phyloP scores from a whole-genome alignment of 2,888 invertebrate genomes.

The Drosophila prolongata region DNA sequence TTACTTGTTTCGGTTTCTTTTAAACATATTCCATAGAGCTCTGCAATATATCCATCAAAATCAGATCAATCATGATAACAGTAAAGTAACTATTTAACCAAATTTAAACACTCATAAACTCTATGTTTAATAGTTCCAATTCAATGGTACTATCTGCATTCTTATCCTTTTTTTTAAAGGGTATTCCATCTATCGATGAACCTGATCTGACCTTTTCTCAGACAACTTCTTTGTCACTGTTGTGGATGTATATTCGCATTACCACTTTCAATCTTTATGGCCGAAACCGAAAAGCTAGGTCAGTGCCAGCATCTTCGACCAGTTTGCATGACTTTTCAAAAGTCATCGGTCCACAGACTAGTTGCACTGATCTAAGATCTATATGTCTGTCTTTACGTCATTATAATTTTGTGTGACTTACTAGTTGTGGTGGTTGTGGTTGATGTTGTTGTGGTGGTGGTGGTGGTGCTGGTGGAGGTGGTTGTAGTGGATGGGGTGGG shows the following conservation, averaged over 20 bases:
- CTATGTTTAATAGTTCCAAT: no score
- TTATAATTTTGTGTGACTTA: slow-evolving; percentile 40
- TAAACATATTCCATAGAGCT: no score
- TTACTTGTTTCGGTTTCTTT: no score
- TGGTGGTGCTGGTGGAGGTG: slow-evolving; percentile 45
- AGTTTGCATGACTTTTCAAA: slow-evolving; percentile 54
- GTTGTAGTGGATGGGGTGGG: slow-evolving; percentile 43
- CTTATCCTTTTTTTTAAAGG: neutral
- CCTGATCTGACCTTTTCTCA: neutral
- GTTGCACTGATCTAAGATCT: slow-evolving; percentile 26
- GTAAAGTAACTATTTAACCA: no score
- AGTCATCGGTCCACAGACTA: slow-evolving; percentile 28
- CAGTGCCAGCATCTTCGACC: slow-evolving; percentile 65
- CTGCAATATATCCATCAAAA: no score
- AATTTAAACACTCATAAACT: no score
- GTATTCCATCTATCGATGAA: slow-evolving; percentile 1
- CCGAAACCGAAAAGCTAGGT: slow-evolving; percentile 62
- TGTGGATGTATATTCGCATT: slow-evolving; percentile 31
- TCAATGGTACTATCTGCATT: no score
- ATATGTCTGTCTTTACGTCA: neutral
- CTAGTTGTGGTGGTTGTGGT: slow-evolving; percentile 67
- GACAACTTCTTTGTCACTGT: slow-evolving; percentile 38
- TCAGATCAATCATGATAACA: no score
- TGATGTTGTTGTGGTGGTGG: slow-evolving; percentile 47
- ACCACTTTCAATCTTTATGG: slow-evolving; percentile 54